Base-by-base conservation (phyloP, 1,140 invertebrate species). In the Pachyrhynchus sulphureomaculatus region DNA sequence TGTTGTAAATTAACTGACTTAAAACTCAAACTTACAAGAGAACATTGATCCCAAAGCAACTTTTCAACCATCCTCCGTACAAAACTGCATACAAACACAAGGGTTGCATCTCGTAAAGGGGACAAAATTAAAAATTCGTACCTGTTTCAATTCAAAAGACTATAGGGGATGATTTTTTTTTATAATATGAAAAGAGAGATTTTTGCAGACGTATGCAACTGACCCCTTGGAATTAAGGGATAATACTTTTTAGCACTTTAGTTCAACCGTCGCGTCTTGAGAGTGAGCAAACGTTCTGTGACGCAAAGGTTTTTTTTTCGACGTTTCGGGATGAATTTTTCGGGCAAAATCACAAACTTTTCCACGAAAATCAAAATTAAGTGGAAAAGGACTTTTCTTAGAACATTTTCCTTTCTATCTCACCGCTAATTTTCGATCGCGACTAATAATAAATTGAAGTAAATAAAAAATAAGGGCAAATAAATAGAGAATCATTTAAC, bases 51-150 rank as follows among this genome's bases (percentile, higher is more conserved):
- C n/a, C n/a, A n/a, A n/a, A n/a, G n/a, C n/a, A 15, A 15, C 36
- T 17, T 39, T 2, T 15, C 2, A 39, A 3, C 6, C n/a, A n/a
- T 3, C 6, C 44, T 23, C 44, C 44, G 23, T 49, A 29, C 26
- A 4, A n/a, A 34, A 42, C 18, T 42, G 39, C 39, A 42, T 42
- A 10, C 17, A 29, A 2, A 29, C 2, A 29, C 26, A 56, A 56
- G 53, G 53, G 53, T 56, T 33, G 20, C 39, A 45, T 13, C 8
- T n/a, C 12, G 33, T 8, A 45, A 52, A 29, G 49, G 60, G 60
- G 60, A 37, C 53, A 34, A 48, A 44, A 55, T 62, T 62, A 62
- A 62, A 62, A 62, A 55, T 62, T 17, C 45, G 37, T 62, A 62
- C 60, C 60, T 62, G 60, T 62, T 62, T 41, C 60, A 44, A 62